Evolutionary conservation across 1,140 invertebrate species (phyloP).

Genomic region (Hestina assimilis): DNA sequence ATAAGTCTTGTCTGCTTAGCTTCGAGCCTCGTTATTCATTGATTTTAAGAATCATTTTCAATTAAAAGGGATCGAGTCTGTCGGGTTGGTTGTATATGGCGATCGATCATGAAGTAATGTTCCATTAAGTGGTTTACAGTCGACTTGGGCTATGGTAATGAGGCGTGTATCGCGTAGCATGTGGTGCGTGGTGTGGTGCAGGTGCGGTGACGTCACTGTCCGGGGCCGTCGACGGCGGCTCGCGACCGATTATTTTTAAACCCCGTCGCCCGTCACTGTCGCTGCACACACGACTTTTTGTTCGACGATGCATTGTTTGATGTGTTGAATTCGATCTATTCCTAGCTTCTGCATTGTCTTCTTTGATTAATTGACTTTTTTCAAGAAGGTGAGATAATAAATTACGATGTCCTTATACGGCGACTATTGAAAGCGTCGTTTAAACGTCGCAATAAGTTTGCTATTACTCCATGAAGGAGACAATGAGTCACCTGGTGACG

Average conservation of each 20-base stretch:
- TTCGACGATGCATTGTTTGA: conserved; percentile 18
- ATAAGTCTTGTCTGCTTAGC: no score
- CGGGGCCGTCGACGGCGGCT: conserved; percentile 5
- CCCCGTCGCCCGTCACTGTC: conserved; percentile 17
- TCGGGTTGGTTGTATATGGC: background rate
- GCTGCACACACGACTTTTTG: conserved; percentile 13
- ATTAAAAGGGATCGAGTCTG: conserved; percentile 13
- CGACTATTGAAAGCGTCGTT: no score
- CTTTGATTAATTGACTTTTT: background rate
- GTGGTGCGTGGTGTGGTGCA: conserved; percentile 5
- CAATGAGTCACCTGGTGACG: conserved; percentile 11
- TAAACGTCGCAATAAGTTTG: conserved; percentile 2
- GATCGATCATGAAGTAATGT: conserved; percentile 11
- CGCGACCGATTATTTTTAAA: conserved; percentile 24
- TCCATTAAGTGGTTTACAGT: background rate
- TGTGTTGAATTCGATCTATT: conserved; percentile 7
- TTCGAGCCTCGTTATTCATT: background rate
- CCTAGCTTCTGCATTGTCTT: background rate
- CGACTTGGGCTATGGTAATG: conserved; percentile 1
- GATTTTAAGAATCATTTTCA: background rate
- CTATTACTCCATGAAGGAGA: background rate
- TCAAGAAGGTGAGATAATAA: background rate
- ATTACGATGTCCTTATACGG: background rate
- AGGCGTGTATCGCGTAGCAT: background rate
- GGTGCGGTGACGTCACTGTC: conserved; percentile 20